Base-by-base conservation (phyloP, 2,113 vertebrate genomes). In the Corynorhinus townsendii region DNA sequence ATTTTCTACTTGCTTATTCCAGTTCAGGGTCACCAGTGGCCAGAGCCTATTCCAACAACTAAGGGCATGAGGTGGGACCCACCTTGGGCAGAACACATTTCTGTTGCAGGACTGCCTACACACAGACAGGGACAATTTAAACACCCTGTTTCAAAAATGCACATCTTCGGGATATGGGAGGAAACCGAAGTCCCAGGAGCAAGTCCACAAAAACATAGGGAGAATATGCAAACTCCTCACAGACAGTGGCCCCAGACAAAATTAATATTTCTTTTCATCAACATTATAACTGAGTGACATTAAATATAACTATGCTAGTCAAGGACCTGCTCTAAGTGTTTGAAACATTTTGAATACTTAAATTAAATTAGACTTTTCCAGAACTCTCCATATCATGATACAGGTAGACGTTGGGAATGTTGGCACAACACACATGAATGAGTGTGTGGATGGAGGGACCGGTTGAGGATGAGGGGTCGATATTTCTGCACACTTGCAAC, bases 401-500 rank as follows among this genome's bases (percentile, higher is more conserved):
- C 3, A 40, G 43, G 15, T 3, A 52, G 56, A 69, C 20, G 22
- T 7, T 26, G 19, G 14, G 14, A 7, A 35, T 17, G n/a, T 0
- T 24, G 71, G 3, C 47, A 7, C 16, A 45, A 0, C 4, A 24
- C 35, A 45, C 9, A 11, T 0, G 2, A 2, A 1, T 66, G 12
- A 75, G 43, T 11, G 7, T 40, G 20, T 22, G 19, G 40, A 1
- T 26, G 14, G 47, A 49, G 26, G 40, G 19, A 1, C 12, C 11
- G 2, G 2, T 30, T 7, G 15, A n/a, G 8, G 3, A 16, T 5
- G 26, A 85, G 5, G 22, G 20, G 66, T n/a, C 22, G 0, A 0
- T 30, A 40, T 52, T 40, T 76, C 49, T 11, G 17, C 0, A 7
- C 11, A 26, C 4, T 7, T 16, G 22, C 14, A 6, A 26, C 33